These are phyloP conservation scores for Cygnus atratus DNA, from an alignment of 2,113 vertebrate species.

Conservation along the genomic window DNA sequence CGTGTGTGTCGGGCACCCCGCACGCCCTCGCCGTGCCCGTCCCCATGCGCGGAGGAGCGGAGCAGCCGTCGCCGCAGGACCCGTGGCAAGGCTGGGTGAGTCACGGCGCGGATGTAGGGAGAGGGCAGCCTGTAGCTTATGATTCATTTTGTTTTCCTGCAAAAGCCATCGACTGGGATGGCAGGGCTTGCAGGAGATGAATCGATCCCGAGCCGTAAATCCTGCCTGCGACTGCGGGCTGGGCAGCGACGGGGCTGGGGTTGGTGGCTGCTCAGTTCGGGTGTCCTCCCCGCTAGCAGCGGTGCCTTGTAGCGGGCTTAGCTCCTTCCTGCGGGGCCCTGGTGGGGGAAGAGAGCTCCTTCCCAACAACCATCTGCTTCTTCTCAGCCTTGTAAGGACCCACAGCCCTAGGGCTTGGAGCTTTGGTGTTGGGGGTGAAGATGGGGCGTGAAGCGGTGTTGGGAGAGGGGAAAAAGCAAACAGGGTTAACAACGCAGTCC, in stretches of 20 bases:
- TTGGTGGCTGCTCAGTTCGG: fast-evolving
- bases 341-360: neutral
- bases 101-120: neutral
- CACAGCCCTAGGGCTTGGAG: neutral
- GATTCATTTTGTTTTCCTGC: constrained; percentile 69
- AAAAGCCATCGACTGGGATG: neutral
- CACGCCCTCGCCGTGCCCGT: neutral
- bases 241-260: fast-evolving
- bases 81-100: constrained; percentile 41
- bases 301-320: neutral
- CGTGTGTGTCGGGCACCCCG: no score
- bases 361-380: fast-evolving
- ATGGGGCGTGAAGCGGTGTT: no score
- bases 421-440: neutral
- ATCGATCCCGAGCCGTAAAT: constrained; percentile 21
- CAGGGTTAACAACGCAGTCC: neutral
- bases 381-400: neutral
- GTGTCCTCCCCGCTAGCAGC: neutral
- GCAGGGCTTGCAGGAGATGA: constrained; percentile 29
- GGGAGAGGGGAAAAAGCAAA: neutral
- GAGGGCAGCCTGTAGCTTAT: constrained; percentile 24
- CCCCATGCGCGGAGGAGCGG: neutral
- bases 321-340: neutral
- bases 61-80: neutral
- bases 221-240: neutral